Conservation (phyloP, 1,140 invertebrate genomes). For the Drosophila littoralis region DNA sequence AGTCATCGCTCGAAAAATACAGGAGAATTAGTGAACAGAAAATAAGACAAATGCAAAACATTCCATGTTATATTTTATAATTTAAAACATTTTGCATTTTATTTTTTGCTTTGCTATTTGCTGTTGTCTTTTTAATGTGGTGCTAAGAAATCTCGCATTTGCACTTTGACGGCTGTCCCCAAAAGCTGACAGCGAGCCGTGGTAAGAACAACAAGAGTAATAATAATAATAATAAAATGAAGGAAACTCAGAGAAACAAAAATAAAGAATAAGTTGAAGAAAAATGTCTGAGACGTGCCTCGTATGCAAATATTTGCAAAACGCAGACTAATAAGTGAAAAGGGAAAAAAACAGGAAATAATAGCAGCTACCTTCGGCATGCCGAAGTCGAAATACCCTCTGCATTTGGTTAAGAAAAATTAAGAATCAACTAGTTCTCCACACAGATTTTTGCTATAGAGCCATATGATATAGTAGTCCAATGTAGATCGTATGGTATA, state of each 20-base stretch:
- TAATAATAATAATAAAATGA: constrained; percentile 66
- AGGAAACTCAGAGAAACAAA: constrained; percentile 39
- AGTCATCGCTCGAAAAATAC: too few relatives aligned
- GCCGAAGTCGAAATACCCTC: too few relatives aligned
- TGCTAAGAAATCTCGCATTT: constrained; percentile 76
- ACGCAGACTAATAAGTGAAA: constrained; percentile 77
- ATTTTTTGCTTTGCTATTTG: constrained; percentile 36
- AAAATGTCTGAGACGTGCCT: constrained; percentile 77
- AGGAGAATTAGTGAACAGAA: not conserved
- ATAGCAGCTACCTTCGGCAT: too few relatives aligned
- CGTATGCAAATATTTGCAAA: constrained; percentile 82
- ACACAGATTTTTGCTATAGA: too few relatives aligned
- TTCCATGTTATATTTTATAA: constrained; percentile 12
- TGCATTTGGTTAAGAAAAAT: too few relatives aligned
- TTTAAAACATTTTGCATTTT: constrained; percentile 27
- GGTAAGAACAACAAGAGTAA: constrained; percentile 9
- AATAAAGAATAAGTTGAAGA: constrained; percentile 66
- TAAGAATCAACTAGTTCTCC: too few relatives aligned
- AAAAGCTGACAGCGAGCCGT: constrained; percentile 27
- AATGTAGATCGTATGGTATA: too few relatives aligned
- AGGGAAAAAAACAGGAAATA: constrained; percentile 15
- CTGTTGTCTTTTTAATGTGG: constrained; percentile 56
- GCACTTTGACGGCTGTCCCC: constrained; percentile 53
- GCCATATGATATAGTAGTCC: too few relatives aligned
- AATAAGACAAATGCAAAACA: constrained; percentile 22